These are phyloP conservation scores for Chymomyza caudatula DNA, from an alignment of 2,888 invertebrate species.

Conservation along the genomic window DNA sequence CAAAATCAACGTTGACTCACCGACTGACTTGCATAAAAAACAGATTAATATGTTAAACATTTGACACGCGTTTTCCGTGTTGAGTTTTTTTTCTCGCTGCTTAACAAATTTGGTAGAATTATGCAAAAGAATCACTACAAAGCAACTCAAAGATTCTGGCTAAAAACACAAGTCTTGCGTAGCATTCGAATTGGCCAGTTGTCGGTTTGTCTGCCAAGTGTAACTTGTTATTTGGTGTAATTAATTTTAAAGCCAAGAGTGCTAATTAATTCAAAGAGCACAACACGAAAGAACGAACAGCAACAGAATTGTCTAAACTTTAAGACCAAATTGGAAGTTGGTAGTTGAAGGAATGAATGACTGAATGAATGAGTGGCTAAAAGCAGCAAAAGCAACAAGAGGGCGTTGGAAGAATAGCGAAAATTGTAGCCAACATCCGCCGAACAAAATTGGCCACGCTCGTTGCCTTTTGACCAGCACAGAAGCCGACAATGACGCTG, in stretches of 20 bases:
- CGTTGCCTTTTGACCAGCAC: slow-evolving; percentile 9
- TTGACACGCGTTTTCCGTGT: slow-evolving; percentile 12
- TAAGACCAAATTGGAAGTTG: background rate
- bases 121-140: background rate
- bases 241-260: slow-evolving; percentile 64
- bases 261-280: slow-evolving; percentile 65
- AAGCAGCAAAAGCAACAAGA: slow-evolving; percentile 24
- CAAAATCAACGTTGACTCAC: slow-evolving; percentile 1
- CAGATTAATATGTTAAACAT: slow-evolving; percentile 56
- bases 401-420: slow-evolving; percentile 48
- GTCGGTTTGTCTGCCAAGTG: slow-evolving; percentile 45
- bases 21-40: slow-evolving; percentile 37
- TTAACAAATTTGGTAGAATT: slow-evolving; percentile 18
- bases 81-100: slow-evolving; percentile 16
- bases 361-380: too few species aligned
- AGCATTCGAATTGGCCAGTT: too few species aligned
- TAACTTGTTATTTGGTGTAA: slow-evolving; percentile 69
- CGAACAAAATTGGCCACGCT: slow-evolving; percentile 44
- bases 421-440: slow-evolving; percentile 63
- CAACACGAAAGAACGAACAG: slow-evolving; percentile 26
- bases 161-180: too few species aligned
- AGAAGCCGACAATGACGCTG: background rate
- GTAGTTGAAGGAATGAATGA: background rate
- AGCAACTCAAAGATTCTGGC: slow-evolving; percentile 30
- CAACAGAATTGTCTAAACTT: slow-evolving; percentile 6